Base-by-base conservation (phyloP, 2,888 invertebrate genomes). In the Patella pellucida region DNA sequence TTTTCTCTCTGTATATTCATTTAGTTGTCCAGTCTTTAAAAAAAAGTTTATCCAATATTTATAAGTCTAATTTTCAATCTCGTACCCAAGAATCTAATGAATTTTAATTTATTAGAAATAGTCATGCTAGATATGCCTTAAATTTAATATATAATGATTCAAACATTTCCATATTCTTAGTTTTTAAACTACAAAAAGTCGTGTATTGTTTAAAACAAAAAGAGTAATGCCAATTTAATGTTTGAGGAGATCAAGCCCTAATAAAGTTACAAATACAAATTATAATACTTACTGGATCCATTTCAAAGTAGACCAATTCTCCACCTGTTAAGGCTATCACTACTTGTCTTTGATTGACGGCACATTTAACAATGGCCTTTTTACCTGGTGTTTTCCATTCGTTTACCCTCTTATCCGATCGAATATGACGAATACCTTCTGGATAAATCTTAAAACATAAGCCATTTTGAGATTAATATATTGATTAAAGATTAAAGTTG, bases 341-440 rank as follows among this genome's bases (percentile, higher is more conserved):
- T 52, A 99, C 98, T 92, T 99, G 99, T 79, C 98, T 93, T 90
- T 98, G 97, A 92, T 99, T 99, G 23, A 99, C 97, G 0, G 99
- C 99, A 92, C 99, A 99, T 91, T 97, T 97, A 0, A 97, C 96
- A 77, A 99, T 99, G 0, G 95, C 96, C 87, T 98, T 97, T 91
- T 98, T 98, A 31, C 97, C 98, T 0, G 98, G 98, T 0, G 97
- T 97, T 90, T 98, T 97, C 99, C 99, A 99, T 91, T 99, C 99
- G 87, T 99, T 99, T 3, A 99, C 98, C 91, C 99, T 94, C 90
- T 98, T 97, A 91, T 99, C 99, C 0, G 98, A 96, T 76, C 98
- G 94, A 88, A 99, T 99, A 90, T 99, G 99, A 79, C 99, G 94
- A 88, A 99, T 99, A 74, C 99, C 99, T 90, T 98, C 98, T 0